Base-by-base conservation (phyloP, 2,888 invertebrate species). In the Artemia sp. region DNA sequence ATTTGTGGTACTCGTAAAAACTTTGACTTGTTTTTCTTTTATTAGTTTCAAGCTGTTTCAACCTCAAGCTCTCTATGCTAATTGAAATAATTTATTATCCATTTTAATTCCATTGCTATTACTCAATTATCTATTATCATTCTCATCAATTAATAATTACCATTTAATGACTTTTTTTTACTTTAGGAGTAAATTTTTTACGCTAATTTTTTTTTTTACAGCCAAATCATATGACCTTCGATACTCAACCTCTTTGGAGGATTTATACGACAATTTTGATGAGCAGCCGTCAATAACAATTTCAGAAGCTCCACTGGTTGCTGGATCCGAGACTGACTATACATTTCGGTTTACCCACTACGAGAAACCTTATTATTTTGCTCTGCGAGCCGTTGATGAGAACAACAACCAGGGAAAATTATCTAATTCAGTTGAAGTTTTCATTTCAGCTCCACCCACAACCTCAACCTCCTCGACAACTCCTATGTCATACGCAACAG, bases 391-490 rank as follows among this genome's bases (percentile, higher is more conserved):
- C 1, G 81, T 78, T 73, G 78, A 81, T 5, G 79, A 79, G 71
- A 74, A 78, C 52, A 77, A 77, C 1, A 81, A 82, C 9, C 80
- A 81, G 0, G 74, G 74, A 11, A 71, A 70, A 5, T 67, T 76
- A 51, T 83, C 83, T 3, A 84, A 84, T 74, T 81, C 81, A 76
- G 82, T 83, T 2, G 76, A 81, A 19, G 80, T 83, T 8, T 77
- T 79, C 70, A 79, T 84, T 1, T 80, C 81, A 1, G 79, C 80
- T 7, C 81, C 82, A 1, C 81, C 81, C 38, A 81, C 81, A 50
- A 81, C 81, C 14, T 79, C 81, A n/a, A 81, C 81, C 0, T 77
- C 79, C 9, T 76, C 78, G 11, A 79, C 80, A 66, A 78, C 78
- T 8, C 72, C 72, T 12, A 71, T 72, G 8, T 67, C 73, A 12